A percentile compares a stretch with the other conserved stretches of the same genome.
phyloP scores from a whole-genome alignment of 2,797 vertebrate species.

The Platalea minor region DNA sequence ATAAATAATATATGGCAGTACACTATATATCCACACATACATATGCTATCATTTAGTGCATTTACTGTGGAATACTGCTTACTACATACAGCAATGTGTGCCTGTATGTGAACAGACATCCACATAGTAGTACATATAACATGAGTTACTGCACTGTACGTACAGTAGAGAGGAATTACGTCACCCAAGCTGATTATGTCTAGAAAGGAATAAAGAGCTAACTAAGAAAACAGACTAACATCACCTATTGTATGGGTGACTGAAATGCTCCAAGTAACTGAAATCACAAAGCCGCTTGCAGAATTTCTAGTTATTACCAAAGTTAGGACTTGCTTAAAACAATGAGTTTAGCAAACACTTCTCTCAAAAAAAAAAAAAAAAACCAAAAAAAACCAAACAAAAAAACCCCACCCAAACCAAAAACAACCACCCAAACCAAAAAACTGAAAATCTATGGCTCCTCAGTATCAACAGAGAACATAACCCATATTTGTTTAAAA shows the following conservation, averaged over 20 bases:
- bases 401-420: no score
- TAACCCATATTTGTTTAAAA: not conserved
- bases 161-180: not conserved
- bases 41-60: rapidly evolving
- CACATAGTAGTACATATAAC: not conserved
- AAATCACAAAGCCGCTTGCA: not conserved
- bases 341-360: not conserved
- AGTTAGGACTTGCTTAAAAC: not conserved
- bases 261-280: not conserved
- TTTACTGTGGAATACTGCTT: not conserved
- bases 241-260: rapidly evolving
- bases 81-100: not conserved
- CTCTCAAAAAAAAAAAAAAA: not conserved
- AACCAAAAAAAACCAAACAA: not conserved
- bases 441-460: not conserved
- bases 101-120: not conserved
- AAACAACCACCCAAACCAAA: not conserved
- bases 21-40: not conserved
- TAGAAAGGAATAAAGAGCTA: not conserved
- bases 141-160: not conserved
- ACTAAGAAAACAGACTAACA: not conserved
- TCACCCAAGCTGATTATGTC: not conserved
- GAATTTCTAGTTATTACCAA: not conserved
- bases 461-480: not conserved
- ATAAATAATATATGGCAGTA: not conserved